Conservation (phyloP, 2,797 vertebrate genomes). For the Lepus townsendii region DNA sequence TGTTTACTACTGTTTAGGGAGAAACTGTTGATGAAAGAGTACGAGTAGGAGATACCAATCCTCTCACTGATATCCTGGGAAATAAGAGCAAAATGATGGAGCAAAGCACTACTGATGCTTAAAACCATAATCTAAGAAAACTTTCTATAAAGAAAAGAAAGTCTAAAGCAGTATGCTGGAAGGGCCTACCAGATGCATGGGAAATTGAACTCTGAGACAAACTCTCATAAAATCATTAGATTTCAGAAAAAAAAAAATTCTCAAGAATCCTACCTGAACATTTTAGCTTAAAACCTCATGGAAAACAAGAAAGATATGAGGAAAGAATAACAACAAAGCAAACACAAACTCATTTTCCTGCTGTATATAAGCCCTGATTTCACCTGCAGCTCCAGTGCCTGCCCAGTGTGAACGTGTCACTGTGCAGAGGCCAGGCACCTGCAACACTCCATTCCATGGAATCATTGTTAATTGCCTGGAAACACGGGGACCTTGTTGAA, state of each 20-base stretch:
- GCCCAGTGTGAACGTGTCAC: neutral
- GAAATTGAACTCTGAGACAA: neutral
- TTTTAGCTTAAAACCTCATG: neutral
- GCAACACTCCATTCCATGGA: neutral
- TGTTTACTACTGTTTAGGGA: neutral
- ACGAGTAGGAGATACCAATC: accelerated
- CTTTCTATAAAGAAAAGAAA: neutral
- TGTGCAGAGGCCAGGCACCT: neutral
- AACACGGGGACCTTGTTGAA: neutral
- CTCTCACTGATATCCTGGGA: neutral
- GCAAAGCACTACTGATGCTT: neutral
- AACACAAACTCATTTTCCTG: neutral
- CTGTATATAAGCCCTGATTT: neutral
- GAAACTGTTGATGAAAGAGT: neutral
- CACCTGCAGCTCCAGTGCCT: neutral
- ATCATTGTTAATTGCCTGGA: too few relatives aligned
- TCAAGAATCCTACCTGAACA: neutral
- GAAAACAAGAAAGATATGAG: neutral
- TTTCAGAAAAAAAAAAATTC: neutral
- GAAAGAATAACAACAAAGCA: neutral
- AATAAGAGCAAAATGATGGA: neutral
- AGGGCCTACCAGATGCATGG: neutral
- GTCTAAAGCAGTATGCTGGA: neutral
- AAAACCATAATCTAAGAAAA: neutral
- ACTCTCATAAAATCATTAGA: neutral